Base-by-base conservation (phyloP, 2,888 invertebrate species). In the Lasioglossum villosulum region DNA sequence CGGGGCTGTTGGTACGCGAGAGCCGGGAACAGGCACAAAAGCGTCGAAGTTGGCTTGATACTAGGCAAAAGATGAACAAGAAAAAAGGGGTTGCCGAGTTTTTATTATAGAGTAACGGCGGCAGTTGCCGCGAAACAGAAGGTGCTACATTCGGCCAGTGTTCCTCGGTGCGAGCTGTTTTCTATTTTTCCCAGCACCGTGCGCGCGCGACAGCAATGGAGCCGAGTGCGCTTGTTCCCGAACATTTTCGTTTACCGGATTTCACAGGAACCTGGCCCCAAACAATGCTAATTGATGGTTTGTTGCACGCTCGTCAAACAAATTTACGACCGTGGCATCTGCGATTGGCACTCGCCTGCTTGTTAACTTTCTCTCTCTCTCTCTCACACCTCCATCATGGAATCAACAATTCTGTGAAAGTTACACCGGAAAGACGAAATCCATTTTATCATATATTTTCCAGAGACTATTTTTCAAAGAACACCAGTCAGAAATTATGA, bases 171-270 rank as follows among this genome's bases (percentile, higher is more conserved):
- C 19, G 19, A 19, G 30, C 52, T 8, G 52, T 75, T 42, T 42
- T 52, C 52, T 52, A 52, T 52, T 52, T 52, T 52, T 23, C 23
- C 23, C 23, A 52, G 52, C 39, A n/a, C 10, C 16, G 30, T 8
- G 2, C 12, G 6, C 10, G 45, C 4, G 19, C n/a, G 4, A 56
- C 27, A 5, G 14, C 45, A 39, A 63, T 63, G 63, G 8, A 30
- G 8, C 30, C n/a, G 16, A 30, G 30, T 30, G 27, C 19, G 27
- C 30, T 63, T 27, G 59, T 27, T 59, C 30, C 30, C 10, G 63
- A 63, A 63, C 63, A 63, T 63, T 30, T 85, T 75, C 82, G 79
- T 66, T 86, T 72, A 74, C 75, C 37, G 52, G 75, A 79, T 76
- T 75, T 80, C 72, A 30, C 63, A 63, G 63, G 30, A 63, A 30